A percentile compares a stretch with the other conserved stretches of the same genome.
Conservation (phyloP, 2,797 vertebrate genomes). For the Eulemur coronatus region DNA sequence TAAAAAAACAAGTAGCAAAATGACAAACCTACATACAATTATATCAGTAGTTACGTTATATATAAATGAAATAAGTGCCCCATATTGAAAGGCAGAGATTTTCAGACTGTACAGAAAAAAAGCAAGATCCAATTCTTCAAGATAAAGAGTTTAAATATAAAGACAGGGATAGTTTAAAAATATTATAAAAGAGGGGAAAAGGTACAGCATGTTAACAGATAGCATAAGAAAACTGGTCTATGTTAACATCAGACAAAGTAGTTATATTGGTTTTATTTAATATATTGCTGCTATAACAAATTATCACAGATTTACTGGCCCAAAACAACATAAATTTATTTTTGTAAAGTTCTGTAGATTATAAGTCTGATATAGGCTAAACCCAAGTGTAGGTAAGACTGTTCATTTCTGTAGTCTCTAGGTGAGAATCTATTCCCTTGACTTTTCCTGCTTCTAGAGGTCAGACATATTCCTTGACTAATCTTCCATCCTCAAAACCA, state of each 20-base stretch:
- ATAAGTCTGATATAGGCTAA: background rate
- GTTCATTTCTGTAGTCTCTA: background rate
- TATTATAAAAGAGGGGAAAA: no score
- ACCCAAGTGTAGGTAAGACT: background rate
- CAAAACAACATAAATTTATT: background rate
- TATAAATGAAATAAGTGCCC: background rate
- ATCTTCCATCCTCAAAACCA: background rate
- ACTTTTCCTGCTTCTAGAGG: background rate
- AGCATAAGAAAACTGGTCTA: background rate
- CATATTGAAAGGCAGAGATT: background rate
- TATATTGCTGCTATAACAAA: background rate
- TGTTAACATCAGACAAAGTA: background rate
- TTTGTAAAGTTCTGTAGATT: background rate
- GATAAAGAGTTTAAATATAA: background rate
- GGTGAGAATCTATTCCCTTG: background rate
- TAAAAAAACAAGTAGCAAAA: background rate
- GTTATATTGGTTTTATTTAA: background rate
- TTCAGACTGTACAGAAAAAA: background rate
- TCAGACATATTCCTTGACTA: no score
- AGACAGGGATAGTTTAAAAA: background rate
- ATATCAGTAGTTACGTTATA: background rate
- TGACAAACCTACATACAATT: background rate
- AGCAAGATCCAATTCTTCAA: background rate
- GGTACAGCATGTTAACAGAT: background rate
- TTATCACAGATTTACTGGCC: background rate